phyloP scores from a whole-genome alignment of 2,113 vertebrate species.

The Macquaria ambigua region DNA sequence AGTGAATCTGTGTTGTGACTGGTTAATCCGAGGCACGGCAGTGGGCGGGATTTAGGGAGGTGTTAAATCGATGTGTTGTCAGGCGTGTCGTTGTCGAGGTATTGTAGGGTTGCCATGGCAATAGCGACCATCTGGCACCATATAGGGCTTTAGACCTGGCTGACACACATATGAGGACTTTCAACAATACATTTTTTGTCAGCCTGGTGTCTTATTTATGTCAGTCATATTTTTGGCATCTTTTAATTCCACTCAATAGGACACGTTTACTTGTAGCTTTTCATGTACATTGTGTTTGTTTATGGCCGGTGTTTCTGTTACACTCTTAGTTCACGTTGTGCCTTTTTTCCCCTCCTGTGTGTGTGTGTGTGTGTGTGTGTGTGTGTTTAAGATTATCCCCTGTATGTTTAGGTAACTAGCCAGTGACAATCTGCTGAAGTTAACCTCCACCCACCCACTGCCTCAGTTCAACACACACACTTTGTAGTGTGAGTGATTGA shows the following conservation, averaged over 20 bases:
- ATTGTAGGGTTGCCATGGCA: slow-evolving; percentile 14
- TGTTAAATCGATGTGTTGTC: slow-evolving; percentile 45
- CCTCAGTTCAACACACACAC: not conserved
- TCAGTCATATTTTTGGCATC: no score
- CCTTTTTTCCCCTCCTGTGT: not conserved
- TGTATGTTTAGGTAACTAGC: not conserved
- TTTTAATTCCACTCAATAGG: not conserved
- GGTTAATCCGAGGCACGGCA: slow-evolving; percentile 46
- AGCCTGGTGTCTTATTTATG: no score
- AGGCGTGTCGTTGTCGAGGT: not conserved
- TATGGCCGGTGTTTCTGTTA: not conserved
- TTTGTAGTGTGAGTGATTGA: not conserved
- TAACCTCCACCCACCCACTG: slow-evolving; percentile 5
- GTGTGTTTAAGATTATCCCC: slow-evolving; percentile 20
- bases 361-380: no score
- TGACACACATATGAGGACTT: not conserved
- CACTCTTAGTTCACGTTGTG: not conserved
- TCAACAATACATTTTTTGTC: not conserved
- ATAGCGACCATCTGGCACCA: slow-evolving; percentile 41
- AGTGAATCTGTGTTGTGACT: slow-evolving; percentile 32
- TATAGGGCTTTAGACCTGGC: not conserved
- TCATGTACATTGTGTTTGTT: not conserved
- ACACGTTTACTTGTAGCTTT: not conserved
- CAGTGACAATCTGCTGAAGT: not conserved
- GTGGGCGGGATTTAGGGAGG: slow-evolving; percentile 41